Base-by-base conservation (phyloP, 2,888 invertebrate species). In the Sinopyrophorus schimmeli region DNA sequence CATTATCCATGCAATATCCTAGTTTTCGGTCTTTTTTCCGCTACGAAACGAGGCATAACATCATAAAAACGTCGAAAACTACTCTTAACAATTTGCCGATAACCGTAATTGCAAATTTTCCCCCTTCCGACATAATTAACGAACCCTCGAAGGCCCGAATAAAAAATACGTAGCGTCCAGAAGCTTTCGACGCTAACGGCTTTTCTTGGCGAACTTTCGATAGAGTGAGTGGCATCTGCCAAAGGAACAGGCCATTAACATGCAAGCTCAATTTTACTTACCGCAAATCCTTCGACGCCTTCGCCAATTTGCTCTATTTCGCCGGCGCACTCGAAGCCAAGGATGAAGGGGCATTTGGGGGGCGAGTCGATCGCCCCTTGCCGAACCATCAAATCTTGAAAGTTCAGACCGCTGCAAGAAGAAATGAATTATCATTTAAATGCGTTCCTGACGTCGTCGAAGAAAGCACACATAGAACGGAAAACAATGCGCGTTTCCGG, bases 281-380 rank as follows among this genome's bases (percentile, higher is more conserved):
- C 89, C 79, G 86, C 83, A 69, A 88, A 83, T 68, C 85, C 83
- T 68, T 86, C 85, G 54, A 89, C 89, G 26, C 84, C 86, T 68
- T 88, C 87, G 60, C 87, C 89, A 51, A 89, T 78, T 65, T 83
- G 84, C 68, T 87, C 88, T 56, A 90, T 80, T 64, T 86, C 86
- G 38, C 92, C 92, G 41, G 92, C 87, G 71, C 91, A 91, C 72
- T 92, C 92, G 65, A 90, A 89, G 48, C 92, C 92, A 69, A 92
- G 81, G 68, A 89, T 87, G 76, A 91, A 87, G 3, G 92, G 92
- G 3, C 89, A 88, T 76, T 92, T 92, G n/a, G 90, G 90, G 1
- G 87, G 86, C 6, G 88, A 87, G 71, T 92, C 91, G 62, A 92
- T 86, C 49, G 87, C 87, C 3, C 92, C 92, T 74, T 92, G 89